phyloP scores from a whole-genome alignment of 53 echinoderm and acorn worm species.

The Actinopyga echinites region DNA sequence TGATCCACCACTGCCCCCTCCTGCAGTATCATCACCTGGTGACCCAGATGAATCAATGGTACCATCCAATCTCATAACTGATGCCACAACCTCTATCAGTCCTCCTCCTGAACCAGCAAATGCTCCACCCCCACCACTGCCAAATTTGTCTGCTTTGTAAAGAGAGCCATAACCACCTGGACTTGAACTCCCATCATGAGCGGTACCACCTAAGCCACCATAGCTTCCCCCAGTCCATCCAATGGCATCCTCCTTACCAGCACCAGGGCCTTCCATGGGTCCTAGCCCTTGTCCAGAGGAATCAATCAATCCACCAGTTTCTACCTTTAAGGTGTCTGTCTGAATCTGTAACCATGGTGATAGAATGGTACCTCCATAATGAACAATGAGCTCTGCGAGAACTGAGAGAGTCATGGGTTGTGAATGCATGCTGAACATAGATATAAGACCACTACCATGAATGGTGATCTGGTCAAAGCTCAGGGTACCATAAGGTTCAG shows the following conservation, averaged over 20 bases:
- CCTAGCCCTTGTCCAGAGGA: conserved; percentile 66
- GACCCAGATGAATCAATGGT: conserved; percentile 65
- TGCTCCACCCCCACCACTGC: conserved; percentile 85
- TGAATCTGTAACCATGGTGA: conserved; percentile 60
- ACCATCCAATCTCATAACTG: conserved; percentile 70
- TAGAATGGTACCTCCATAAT: conserved; percentile 57
- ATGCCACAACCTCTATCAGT: conserved; percentile 48
- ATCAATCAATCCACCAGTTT: conserved; percentile 66
- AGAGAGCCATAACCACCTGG: conserved; percentile 60
- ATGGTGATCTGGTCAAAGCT: conserved; percentile 64
- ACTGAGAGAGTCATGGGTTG: conserved; percentile 49
- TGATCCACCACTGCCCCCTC: conserved; percentile 90
- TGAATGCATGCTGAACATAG: conserved; percentile 37
- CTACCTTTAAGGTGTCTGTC: conserved; percentile 59
- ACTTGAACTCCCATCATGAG: conserved; percentile 48
- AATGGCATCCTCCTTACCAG: conserved; percentile 37
- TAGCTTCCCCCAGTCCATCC: conserved; percentile 80
- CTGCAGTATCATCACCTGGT: conserved; percentile 36
- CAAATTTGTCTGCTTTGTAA: conserved; percentile 72
- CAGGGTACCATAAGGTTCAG: conserved; percentile 71
- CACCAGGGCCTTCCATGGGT: conserved; percentile 63
- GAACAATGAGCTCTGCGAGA: conserved; percentile 52
- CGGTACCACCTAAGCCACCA: conserved; percentile 77
- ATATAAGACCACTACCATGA: conserved; percentile 60
- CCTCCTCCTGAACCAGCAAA: conserved; percentile 81